These are phyloP conservation scores for Fringilla coelebs DNA, from an alignment of 2,797 vertebrate genomes.

Conservation along the genomic window DNA sequence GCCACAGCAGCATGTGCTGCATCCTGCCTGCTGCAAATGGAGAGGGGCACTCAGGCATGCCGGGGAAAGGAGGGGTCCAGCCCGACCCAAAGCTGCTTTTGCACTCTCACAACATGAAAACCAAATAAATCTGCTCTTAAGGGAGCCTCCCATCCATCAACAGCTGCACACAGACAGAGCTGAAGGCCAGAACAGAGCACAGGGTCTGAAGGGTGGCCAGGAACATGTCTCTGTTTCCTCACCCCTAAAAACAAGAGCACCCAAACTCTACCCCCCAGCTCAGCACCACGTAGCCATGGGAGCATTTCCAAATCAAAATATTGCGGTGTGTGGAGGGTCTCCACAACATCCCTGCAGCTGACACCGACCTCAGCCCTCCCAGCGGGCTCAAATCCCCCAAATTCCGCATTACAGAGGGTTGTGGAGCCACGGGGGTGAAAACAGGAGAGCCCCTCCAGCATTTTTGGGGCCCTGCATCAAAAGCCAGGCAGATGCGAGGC, in stretches of 20 bases:
- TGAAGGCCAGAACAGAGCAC: background rate
- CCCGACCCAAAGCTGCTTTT: background rate
- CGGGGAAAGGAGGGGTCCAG: background rate
- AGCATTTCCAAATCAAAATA: background rate
- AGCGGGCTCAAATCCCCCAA: background rate
- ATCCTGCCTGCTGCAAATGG: slow-evolving; percentile 20
- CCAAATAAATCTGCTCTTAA: slow-evolving; percentile 8
- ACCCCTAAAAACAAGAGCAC: background rate
- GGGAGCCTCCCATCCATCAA: background rate
- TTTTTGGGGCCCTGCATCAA: background rate
- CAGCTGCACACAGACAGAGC: background rate
- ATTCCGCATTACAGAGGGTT: background rate
- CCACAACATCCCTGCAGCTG: background rate
- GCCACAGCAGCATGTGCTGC: background rate
- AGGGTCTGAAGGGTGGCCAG: background rate
- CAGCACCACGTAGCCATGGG: background rate
- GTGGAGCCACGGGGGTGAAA: background rate
- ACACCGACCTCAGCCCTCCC: background rate
- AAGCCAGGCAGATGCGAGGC: background rate
- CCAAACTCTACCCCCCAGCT: background rate
- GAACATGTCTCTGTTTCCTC: background rate
- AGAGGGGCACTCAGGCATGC: background rate
- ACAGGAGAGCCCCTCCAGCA: background rate
- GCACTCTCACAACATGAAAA: background rate
- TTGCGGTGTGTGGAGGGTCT: background rate